A percentile compares a stretch with the other conserved stretches of the same genome.
These are phyloP conservation scores for Hestina assimilis DNA, from an alignment of 1,140 invertebrate species.

Conservation along the genomic window DNA sequence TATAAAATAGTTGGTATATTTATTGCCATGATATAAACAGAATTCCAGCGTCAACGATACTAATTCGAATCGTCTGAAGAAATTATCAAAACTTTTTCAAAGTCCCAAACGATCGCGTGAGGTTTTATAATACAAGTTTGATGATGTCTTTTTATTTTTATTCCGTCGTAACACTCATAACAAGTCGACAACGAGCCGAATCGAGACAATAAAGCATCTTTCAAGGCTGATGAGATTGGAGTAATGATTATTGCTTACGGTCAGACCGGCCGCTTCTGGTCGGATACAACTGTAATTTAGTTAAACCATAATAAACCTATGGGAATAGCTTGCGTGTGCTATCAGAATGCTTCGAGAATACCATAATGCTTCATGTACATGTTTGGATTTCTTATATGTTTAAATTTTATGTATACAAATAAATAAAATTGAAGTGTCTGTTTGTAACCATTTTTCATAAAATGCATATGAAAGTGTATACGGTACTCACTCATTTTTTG, in stretches of 20 bases:
- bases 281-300: slow-evolving; percentile 47
- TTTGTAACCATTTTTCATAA: no score
- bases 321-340: slow-evolving; percentile 7
- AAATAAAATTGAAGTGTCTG: no score
- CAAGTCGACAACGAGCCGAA: slow-evolving; percentile 72
- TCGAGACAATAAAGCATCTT: slow-evolving; percentile 72
- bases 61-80: slow-evolving; percentile 12
- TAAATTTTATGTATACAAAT: no score
- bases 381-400: neutral
- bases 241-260: slow-evolving; percentile 73
- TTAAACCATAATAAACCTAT: slow-evolving; percentile 26
- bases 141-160: slow-evolving; percentile 59
- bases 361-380: neutral
- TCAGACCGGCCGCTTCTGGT: slow-evolving; percentile 52
- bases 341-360: neutral
- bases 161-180: slow-evolving; percentile 56
- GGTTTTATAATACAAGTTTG: slow-evolving; percentile 65
- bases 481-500: no score
- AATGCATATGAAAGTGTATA: no score
- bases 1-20: no score
- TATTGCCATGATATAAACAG: no score
- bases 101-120: slow-evolving; percentile 50
- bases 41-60: slow-evolving; percentile 8
- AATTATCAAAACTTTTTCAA: slow-evolving; percentile 22
- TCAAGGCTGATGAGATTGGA: slow-evolving; percentile 63